These are phyloP conservation scores for Stichopus horrens DNA, from an alignment of 53 echinoderm and acorn worm genomes.

Conservation along the genomic window DNA sequence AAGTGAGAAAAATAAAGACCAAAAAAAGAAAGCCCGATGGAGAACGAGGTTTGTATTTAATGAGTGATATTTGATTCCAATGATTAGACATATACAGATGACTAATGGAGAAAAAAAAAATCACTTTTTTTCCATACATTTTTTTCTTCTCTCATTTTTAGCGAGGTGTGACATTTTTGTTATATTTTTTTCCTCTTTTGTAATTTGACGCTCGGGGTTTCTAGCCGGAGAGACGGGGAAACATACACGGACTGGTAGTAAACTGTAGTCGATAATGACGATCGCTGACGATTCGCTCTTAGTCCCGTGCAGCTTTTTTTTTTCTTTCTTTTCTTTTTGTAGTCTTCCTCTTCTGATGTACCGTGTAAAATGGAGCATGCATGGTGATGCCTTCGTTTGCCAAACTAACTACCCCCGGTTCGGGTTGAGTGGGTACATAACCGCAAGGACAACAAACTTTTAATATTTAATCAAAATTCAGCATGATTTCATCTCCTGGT, in stretches of 20 bases:
- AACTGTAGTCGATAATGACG: not conserved
- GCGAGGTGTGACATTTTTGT: slow-evolving; percentile 35
- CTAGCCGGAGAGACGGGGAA: slow-evolving; percentile 1
- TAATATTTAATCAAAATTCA: slow-evolving; percentile 40
- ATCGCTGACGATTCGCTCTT: not conserved
- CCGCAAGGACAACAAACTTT: slow-evolving; percentile 44
- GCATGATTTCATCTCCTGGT: not conserved
- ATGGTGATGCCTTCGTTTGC: slow-evolving; percentile 2
- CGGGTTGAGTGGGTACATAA: slow-evolving; percentile 24
- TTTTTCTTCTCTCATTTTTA: slow-evolving; percentile 6
- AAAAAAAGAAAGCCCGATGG: too few species aligned
- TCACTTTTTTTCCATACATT: slow-evolving; percentile 10
- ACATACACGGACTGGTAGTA: slow-evolving; percentile 12
- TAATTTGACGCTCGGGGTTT: not conserved
- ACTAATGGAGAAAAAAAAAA: slow-evolving; percentile 32
- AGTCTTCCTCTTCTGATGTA: too few species aligned
- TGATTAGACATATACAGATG: slow-evolving; percentile 16
- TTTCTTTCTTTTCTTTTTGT: too few species aligned
- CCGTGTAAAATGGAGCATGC: slow-evolving; percentile 1
- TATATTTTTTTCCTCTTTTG: not conserved
- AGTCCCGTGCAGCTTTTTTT: not conserved
- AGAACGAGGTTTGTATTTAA: slow-evolving; percentile 15
- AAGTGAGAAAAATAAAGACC: too few species aligned
- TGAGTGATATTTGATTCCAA: slow-evolving; percentile 43
- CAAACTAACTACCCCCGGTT: slow-evolving; percentile 2